Conservation (phyloP, 2,797 vertebrate species). For the Anableps anableps region DNA sequence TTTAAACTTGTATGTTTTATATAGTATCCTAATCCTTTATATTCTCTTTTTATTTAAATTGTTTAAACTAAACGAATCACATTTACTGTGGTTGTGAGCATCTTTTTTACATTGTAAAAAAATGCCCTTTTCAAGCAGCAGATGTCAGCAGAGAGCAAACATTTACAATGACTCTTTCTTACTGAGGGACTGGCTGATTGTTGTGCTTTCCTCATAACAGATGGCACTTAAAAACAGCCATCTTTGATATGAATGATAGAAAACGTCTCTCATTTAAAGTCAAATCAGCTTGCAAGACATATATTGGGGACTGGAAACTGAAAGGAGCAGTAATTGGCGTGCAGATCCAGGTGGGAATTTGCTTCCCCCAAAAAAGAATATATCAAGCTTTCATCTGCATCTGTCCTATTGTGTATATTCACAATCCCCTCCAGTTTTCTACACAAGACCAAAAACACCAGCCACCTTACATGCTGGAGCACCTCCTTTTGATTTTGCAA, state of each 20-base stretch:
- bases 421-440: slow-evolving; percentile 13
- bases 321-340: background rate
- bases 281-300: slow-evolving; percentile 3
- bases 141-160: slow-evolving; percentile 61
- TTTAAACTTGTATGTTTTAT: background rate
- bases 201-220: slow-evolving; percentile 52
- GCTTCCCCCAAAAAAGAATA: background rate
- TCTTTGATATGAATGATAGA: slow-evolving; percentile 52
- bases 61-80: background rate
- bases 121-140: slow-evolving; percentile 45
- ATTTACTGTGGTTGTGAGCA: background rate
- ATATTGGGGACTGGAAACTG: slow-evolving; percentile 2
- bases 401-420: slow-evolving; percentile 20
- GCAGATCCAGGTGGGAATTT: slow-evolving; percentile 1
- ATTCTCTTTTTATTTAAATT: background rate
- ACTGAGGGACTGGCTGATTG: slow-evolving; percentile 42
- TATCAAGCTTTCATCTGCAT: slow-evolving; percentile 2
- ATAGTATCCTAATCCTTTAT: background rate
- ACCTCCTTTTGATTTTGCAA: background rate
- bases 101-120: background rate
- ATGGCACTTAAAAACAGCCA: slow-evolving; percentile 66
- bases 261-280: slow-evolving; percentile 24
- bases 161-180: slow-evolving; percentile 20
- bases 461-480: background rate
- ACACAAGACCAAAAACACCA: background rate